phyloP scores from a whole-genome alignment of 2,888 invertebrate species.

The Mesorhabditis sp. region DNA sequence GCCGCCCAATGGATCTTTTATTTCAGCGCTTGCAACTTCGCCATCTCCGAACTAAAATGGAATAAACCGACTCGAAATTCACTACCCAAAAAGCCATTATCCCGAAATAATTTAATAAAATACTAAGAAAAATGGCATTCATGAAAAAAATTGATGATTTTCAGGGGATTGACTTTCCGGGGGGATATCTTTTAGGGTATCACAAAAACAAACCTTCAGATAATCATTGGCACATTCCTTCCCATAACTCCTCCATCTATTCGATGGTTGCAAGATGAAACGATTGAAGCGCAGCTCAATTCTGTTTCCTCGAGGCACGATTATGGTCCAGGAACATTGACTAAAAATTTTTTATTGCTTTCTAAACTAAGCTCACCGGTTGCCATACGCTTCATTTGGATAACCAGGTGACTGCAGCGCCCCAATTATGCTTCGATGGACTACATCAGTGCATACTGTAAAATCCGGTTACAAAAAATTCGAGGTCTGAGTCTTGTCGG shows the following conservation, averaged over 20 bases:
- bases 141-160: too few relatives aligned
- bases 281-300: slow-evolving; percentile 39
- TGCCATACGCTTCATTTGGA: slow-evolving; percentile 27
- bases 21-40: slow-evolving; percentile 1
- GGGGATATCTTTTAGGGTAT: background rate
- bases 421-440: slow-evolving; percentile 29
- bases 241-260: background rate
- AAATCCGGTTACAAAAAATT: slow-evolving; percentile 3
- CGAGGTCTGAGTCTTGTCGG: background rate
- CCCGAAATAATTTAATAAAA: too few relatives aligned
- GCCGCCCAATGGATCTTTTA: slow-evolving; percentile 9
- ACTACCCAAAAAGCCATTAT: background rate
- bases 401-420: slow-evolving; percentile 54
- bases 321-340: background rate
- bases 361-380: slow-evolving; percentile 19
- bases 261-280: slow-evolving; percentile 26
- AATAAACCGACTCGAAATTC: background rate
- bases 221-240: slow-evolving; percentile 7
- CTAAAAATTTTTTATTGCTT: background rate
- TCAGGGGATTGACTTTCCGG: background rate
- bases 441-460: slow-evolving; percentile 43
- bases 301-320: slow-evolving; percentile 42
- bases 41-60: slow-evolving; percentile 6
- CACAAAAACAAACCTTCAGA: slow-evolving; percentile 1
- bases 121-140: too few relatives aligned